Base-by-base conservation (phyloP, 2,797 vertebrate genomes). In the Octomys mimax region DNA sequence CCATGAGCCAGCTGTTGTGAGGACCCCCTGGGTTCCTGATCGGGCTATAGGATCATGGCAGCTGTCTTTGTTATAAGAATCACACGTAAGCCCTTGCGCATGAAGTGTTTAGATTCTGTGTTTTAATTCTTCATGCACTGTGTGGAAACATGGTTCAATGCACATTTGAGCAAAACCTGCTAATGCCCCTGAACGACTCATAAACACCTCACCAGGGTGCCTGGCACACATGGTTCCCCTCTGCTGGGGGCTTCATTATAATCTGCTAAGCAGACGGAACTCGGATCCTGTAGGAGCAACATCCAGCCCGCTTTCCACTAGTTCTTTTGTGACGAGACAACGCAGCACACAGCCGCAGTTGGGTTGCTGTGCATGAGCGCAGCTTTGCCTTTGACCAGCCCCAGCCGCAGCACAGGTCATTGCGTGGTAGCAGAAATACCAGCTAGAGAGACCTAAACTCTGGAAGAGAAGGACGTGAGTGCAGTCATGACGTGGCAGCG, bases 71-170 rank as follows among this genome's bases (percentile, higher is more conserved):
- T 36, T 52, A 12, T 4, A 71, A 57, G 83, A 71, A 5, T 75
- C 36, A 26, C 24, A 42, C 54, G 14, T 61, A 84, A 73, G 91
- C 59, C 89, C 68, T 82, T 4, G 18, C n/a, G 39, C 6, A 33
- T 24, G 49, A 70, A 57, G 71, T 78, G 62, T 64, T 84, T 54
- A 66, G 77, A 61, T 79, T 97, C 84, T 84, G 75, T 46, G 57
- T 95, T 89, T 92, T 94, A 95, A 96, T 96, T 95, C 91, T 94
- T 96, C 87, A 70, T 84, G 71, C 93, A 90, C 81, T 94, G 64
- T 92, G 82, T 42, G 77, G 82, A 54, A 91, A 68, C 88, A 87
- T 3, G 96, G 87, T 79, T 73, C 94, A 95, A 18, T 57, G 95
- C 94, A 90, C 92, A 95, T 68, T 59, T 95, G 89, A 96, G 92